Conservation (phyloP, 2,888 invertebrate genomes). For the Caenorhabditis wallacei region DNA sequence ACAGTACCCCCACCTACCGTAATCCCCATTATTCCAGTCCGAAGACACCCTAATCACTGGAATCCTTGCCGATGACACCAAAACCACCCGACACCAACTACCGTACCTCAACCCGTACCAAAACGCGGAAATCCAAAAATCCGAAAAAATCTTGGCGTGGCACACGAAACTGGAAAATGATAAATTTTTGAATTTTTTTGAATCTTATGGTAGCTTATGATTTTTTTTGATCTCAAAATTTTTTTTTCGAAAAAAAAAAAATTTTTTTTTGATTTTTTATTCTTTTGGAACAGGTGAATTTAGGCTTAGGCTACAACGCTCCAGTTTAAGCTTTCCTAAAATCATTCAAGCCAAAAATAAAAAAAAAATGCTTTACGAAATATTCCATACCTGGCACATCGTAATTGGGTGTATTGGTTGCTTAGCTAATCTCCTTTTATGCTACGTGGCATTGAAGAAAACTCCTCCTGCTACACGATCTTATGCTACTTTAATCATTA, state of each 20-base stretch:
- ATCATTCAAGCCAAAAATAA: no score
- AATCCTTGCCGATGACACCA: slow-evolving; percentile 32
- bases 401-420: slow-evolving; percentile 19
- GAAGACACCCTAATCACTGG: slow-evolving; percentile 48
- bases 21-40: slow-evolving; percentile 3
- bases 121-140: neutral
- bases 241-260: no score
- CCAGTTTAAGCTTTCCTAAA: no score
- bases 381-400: slow-evolving; percentile 33
- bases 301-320: no score
- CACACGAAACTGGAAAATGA: slow-evolving; percentile 9
- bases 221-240: no score
- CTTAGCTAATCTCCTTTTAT: slow-evolving; percentile 26
- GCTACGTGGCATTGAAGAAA: slow-evolving; percentile 27
- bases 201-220: neutral
- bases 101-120: neutral
- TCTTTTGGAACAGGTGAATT: no score
- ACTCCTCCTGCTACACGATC: slow-evolving; percentile 32
- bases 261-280: no score
- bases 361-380: slow-evolving; percentile 23
- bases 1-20: no score
- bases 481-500: slow-evolving; percentile 46
- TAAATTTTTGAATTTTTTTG: neutral
- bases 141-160: slow-evolving; percentile 21
- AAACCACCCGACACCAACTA: neutral